Conservation (phyloP, 2,113 vertebrate genomes). For the Ploceus nigricollis region DNA sequence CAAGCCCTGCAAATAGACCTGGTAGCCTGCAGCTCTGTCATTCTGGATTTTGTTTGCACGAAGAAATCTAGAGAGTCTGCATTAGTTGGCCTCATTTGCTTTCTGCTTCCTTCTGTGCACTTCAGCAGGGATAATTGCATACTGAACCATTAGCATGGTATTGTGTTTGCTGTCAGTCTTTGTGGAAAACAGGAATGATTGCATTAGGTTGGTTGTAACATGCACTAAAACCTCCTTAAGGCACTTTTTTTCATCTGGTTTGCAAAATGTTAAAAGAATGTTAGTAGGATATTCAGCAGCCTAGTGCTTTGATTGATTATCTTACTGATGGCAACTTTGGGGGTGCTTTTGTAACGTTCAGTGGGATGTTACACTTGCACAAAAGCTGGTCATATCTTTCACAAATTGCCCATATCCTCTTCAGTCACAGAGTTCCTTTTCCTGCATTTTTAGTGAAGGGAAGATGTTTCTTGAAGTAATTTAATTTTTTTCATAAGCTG, state of each 20-base stretch:
- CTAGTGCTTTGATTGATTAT: not conserved
- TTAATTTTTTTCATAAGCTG: not conserved
- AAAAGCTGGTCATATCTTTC: not conserved
- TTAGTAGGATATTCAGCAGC: not conserved
- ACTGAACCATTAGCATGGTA: not conserved
- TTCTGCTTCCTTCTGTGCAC: slow-evolving; percentile 43
- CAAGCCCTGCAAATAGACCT: slow-evolving; percentile 16
- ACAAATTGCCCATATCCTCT: not conserved
- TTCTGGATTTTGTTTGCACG: slow-evolving; percentile 55
- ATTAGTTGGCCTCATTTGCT: slow-evolving; percentile 49
- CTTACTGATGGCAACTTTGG: not conserved
- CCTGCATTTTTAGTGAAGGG: not conserved
- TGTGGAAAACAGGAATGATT: slow-evolving; percentile 22
- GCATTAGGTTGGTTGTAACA: not conserved
- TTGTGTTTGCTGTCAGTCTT: slow-evolving; percentile 39
- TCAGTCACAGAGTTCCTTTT: not conserved
- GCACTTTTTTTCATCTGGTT: not conserved
- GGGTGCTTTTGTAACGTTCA: not conserved
- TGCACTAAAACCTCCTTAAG: not conserved
- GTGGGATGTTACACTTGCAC: not conserved
- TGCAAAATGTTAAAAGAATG: not conserved
- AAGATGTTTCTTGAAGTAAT: not conserved
- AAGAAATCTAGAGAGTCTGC: slow-evolving; percentile 6
- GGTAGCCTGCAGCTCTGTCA: slow-evolving; percentile 57
- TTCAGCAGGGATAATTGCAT: slow-evolving; percentile 35